A percentile compares a stretch with the other conserved stretches of the same genome.
Evolutionary conservation across 2,113 vertebrate species (phyloP).

Genomic region (Pachycephala philippinensis): DNA sequence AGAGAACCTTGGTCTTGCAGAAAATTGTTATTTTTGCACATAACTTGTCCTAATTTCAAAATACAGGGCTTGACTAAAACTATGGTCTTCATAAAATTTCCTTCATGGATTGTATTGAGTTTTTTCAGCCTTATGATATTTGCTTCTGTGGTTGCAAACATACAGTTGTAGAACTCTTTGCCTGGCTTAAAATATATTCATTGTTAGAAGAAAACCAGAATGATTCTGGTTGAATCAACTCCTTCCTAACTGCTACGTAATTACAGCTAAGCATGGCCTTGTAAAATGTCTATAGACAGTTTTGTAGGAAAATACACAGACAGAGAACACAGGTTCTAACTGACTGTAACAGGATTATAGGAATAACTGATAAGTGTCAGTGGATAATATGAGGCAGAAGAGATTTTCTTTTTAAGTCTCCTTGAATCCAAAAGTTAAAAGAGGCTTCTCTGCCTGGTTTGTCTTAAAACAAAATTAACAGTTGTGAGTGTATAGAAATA

Average conservation of each 20-base stretch:
- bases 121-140: background rate
- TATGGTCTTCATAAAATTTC: background rate
- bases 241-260: background rate
- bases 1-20: background rate
- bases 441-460: background rate
- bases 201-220: background rate
- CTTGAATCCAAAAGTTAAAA: background rate
- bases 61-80: background rate
- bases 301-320: background rate
- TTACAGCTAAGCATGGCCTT: background rate
- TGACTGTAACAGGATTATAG: background rate
- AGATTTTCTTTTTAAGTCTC: background rate
- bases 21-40: background rate
- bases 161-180: background rate
- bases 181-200: background rate
- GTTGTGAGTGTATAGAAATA: background rate
- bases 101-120: background rate
- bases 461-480: background rate
- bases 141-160: background rate
- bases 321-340: background rate
- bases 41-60: background rate
- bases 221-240: background rate
- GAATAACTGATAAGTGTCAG: background rate
- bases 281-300: background rate
- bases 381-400: background rate